phyloP scores from a whole-genome alignment of 2,113 vertebrate genomes.

The Perca fluviatilis region DNA sequence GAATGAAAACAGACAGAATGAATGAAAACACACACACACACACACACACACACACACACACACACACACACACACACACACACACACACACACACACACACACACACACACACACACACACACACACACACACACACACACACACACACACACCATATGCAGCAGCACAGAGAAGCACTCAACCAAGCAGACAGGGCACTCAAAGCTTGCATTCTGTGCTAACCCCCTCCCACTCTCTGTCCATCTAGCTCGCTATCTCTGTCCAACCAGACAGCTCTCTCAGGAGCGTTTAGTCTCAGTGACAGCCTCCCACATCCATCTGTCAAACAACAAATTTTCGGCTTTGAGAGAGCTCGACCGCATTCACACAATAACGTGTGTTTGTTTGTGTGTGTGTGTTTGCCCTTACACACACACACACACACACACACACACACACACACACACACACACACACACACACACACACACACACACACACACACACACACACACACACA shows the following conservation, averaged over 20 bases:
- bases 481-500: conserved; percentile 33
- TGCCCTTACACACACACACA: conserved; percentile 32
- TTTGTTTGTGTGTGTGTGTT: conserved; percentile 27
- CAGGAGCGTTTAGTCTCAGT: conserved; percentile 80
- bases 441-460: not conserved
- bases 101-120: conserved; percentile 49
- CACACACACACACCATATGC: conserved; percentile 57
- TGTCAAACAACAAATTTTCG: conserved; percentile 81
- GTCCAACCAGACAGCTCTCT: conserved; percentile 71
- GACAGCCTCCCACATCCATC: conserved; percentile 86
- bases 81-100: conserved; percentile 55
- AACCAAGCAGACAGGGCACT: conserved; percentile 75
- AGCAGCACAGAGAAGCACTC: conserved; percentile 69
- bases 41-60: conserved; percentile 58
- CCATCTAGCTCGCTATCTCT: conserved; percentile 58
- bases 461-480: conserved; percentile 17
- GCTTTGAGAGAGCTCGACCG: conserved; percentile 64
- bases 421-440: not conserved
- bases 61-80: conserved; percentile 55
- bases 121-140: conserved; percentile 60
- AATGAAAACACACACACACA: conserved; percentile 40
- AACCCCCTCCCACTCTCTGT: conserved; percentile 69
- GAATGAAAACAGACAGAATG: conserved; percentile 25
- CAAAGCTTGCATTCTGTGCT: conserved; percentile 75
- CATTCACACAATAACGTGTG: conserved; percentile 50